phyloP scores from a whole-genome alignment of 2,888 invertebrate genomes.

The Yponomeuta sedellus region DNA sequence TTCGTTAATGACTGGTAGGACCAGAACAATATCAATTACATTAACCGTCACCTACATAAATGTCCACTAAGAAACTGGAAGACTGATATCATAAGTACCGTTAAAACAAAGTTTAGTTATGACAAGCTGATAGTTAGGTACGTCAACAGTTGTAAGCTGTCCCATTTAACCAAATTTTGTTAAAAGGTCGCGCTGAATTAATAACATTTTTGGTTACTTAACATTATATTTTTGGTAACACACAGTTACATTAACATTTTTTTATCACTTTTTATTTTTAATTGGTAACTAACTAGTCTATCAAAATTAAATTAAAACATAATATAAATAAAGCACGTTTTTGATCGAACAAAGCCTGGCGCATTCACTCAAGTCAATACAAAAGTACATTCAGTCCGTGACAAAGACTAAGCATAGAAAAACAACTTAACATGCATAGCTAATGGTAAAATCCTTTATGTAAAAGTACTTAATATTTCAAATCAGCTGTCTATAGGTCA shows the following conservation, averaged over 20 bases:
- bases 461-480: too few species aligned
- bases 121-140: too few species aligned
- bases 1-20: too few species aligned
- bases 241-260: not conserved
- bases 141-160: not conserved
- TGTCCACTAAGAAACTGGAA: too few species aligned
- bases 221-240: not conserved
- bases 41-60: too few species aligned
- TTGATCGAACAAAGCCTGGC: not conserved
- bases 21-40: too few species aligned
- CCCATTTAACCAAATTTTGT: not conserved
- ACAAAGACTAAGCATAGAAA: not conserved
- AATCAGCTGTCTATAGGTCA: too few species aligned
- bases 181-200: not conserved
- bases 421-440: too few species aligned
- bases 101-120: not conserved
- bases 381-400: not conserved
- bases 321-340: not conserved
- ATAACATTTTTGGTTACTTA: not conserved
- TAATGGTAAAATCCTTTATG: too few species aligned
- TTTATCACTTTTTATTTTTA: not conserved
- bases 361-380: not conserved
- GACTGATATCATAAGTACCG: too few species aligned
- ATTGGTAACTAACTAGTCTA: not conserved
- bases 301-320: not conserved